Percentiles rank a stretch among this genome's conserved stretches.
These are phyloP conservation scores for Lepus oiostolus DNA, from an alignment of 2,797 vertebrate genomes.

Conservation along the genomic window DNA sequence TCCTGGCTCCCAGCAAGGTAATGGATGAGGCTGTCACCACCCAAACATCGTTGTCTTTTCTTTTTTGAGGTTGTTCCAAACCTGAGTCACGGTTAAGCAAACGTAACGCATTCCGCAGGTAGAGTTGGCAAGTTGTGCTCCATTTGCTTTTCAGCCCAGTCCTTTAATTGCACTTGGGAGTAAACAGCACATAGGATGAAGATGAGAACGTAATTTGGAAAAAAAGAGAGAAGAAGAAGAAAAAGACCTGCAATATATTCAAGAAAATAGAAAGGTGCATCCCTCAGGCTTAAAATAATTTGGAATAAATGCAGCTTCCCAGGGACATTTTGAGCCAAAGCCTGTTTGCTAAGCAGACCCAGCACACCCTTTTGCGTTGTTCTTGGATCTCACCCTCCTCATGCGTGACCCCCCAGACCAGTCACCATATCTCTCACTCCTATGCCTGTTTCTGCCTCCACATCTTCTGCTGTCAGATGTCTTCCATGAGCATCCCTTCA, in stretches of 20 bases:
- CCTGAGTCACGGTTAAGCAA: slow-evolving; percentile 71
- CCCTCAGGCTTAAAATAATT: slow-evolving; percentile 44
- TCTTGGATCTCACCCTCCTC: neutral
- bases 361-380: neutral
- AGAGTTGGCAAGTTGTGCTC: slow-evolving; percentile 77
- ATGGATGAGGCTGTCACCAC: slow-evolving; percentile 55
- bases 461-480: neutral
- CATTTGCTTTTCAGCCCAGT: slow-evolving; percentile 76
- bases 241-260: neutral
- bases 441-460: neutral
- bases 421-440: neutral
- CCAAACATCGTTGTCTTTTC: slow-evolving; percentile 35
- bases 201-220: slow-evolving; percentile 69
- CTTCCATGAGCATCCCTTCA: neutral
- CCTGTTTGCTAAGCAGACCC: neutral
- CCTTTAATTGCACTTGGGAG: slow-evolving; percentile 77
- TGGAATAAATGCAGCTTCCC: neutral
- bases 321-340: neutral
- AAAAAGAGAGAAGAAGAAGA: slow-evolving; percentile 44
- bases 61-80: slow-evolving; percentile 66
- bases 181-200: slow-evolving; percentile 58
- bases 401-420: neutral
- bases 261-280: neutral
- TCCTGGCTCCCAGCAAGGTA: slow-evolving; percentile 50
- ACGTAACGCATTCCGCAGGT: slow-evolving; percentile 67